Evolutionary conservation across 2,113 vertebrate genomes (phyloP), one percentile per base, ranked within the genome.

Genomic region (Odocoileus virginianus): DNA sequence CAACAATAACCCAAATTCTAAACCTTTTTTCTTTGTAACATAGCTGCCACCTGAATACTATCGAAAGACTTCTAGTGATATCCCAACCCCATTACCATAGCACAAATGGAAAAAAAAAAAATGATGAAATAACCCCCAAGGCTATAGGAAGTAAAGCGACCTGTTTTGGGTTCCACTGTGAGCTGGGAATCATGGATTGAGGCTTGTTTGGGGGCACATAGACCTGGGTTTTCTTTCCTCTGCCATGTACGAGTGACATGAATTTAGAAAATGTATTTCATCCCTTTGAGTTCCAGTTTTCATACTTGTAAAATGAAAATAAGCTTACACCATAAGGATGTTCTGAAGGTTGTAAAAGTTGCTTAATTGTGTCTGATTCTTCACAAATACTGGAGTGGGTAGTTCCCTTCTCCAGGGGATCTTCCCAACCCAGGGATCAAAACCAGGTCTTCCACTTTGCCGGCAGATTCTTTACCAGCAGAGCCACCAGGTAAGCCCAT

Each of bases 241-340:
- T 43, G 21, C 16, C 0, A 0, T 10, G 7, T 21, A 1, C 0
- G 15, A 81, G 25, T 2, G 23, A 7, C 7, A 1, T 28, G 71
- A 81, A 19, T 76, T 40, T 19, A 25, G 30, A 28, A 6, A 33
- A 85, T 45, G 27, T 13, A 16, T 52, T 43, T n/a, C 15, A 43
- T 74, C 67, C 50, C 60, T 40, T 61, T 82, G 78, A 71, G 19
- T 40, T n/a, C 30, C 33, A 15, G 7, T 74, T 94, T 87, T 61
- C 88, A 61, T 60, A 27, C 30, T 3, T 30, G 10, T 21, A 43
- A 84, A 74, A 58, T 79, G 58, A 87, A 85, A 84, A 54, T 40
- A 79, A 89, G 30, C 60, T 76, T 64, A 61, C 2, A 40, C 55
- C 16, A 23, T 58, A 47, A 71, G 21, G 11, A 13, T 27, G 30